Percentiles rank a stretch among this genome's conserved stretches.
phyloP scores from a whole-genome alignment of 2,888 invertebrate genomes.

The Exephanes ischioxanthus region DNA sequence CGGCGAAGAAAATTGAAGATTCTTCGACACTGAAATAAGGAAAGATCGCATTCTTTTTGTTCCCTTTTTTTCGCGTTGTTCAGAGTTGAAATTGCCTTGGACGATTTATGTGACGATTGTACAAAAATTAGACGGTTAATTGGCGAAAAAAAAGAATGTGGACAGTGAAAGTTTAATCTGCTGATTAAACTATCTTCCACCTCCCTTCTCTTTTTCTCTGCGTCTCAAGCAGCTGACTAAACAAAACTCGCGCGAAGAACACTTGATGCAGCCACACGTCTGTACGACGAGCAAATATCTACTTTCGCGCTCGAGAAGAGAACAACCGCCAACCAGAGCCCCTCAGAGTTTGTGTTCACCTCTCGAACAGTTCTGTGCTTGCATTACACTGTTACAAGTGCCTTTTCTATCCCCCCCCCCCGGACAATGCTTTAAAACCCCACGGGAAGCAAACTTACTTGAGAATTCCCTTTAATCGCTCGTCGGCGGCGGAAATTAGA shows the following conservation, averaged over 20 bases:
- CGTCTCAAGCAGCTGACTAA: conserved; percentile 20
- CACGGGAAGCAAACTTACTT: conserved; percentile 3
- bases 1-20: background rate
- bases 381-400: conserved; percentile 14
- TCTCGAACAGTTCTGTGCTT: background rate
- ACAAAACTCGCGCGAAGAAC: conserved; percentile 25
- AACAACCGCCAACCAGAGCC: conserved; percentile 1
- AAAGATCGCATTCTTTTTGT: background rate
- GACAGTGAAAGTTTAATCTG: conserved; percentile 62
- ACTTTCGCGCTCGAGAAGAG: conserved; percentile 34
- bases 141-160: conserved; percentile 39
- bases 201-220: background rate
- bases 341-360: background rate
- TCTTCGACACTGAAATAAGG: background rate
- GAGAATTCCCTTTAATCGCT: background rate
- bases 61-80: background rate
- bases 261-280: conserved; percentile 26
- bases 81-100: background rate
- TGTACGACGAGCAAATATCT: conserved; percentile 45
- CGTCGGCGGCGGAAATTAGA: background rate
- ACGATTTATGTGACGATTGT: conserved; percentile 36
- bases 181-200: conserved; percentile 26
- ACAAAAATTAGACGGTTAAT: conserved; percentile 46
- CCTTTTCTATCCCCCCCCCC: background rate
- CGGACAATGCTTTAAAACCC: background rate